Evolutionary conservation across 2,888 invertebrate genomes (phyloP), one percentile per base, ranked within the genome.

Genomic region (Alloscopus bannaensis): DNA sequence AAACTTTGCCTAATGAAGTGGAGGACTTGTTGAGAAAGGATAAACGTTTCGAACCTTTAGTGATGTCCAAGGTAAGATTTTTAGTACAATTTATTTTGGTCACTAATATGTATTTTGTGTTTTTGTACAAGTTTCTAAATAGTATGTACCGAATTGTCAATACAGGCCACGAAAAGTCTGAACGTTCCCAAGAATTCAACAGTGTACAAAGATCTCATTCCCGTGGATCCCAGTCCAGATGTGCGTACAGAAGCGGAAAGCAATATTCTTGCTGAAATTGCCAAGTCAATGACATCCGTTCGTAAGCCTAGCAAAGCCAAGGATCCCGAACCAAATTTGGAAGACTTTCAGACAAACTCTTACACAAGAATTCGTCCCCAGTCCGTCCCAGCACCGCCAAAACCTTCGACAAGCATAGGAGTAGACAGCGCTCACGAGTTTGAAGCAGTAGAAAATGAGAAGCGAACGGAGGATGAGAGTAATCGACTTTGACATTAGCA

Each of bases 291-390:
- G 13, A 68, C 68, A 28, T 69, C 81, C 0, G 50, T 71, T 8
- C 69, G 75, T 11, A 78, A 57, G 11, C 47, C 55, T 0, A 45
- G 18, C 20, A 66, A 76, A 26, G 47, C 72, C 4, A 64, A 57
- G 31, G 83, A 83, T 72, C 71, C 79, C 1, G 83, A 81, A 59
- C 83, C 83, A 24, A 75, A 75, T 45, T 50, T 83, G 3, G 59
- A 59, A 45, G 81, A 83, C 36, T 81, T 75, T 52, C 78, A 81
- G 52, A 45, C 66, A 18, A 57, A 66, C 22, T 69, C 73, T 8
- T 83, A 78, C 47, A 78, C 75, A 20, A 40, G 83, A 68, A 78
- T 83, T 2, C 78, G 75, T 40, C 80, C 82, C 20, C 24, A 59
- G 57, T 31, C 76, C 11, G 47, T 72, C 6, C 72, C 62, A 13